Conservation (phyloP, 2,888 invertebrate species). For the Limnephilus lunatus region DNA sequence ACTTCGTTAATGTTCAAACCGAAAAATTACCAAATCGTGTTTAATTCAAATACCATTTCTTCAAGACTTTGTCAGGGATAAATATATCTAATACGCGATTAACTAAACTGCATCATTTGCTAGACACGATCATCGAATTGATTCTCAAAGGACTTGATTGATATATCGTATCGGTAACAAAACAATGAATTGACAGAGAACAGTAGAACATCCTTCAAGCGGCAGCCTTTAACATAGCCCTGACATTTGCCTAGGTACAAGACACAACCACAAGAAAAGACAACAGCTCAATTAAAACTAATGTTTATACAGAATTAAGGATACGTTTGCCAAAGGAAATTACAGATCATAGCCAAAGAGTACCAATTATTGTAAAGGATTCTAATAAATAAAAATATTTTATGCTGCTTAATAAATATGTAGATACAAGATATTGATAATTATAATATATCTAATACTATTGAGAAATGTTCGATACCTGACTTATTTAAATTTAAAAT, state of each 20-base stretch:
- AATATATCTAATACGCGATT: not conserved
- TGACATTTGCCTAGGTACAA: not conserved
- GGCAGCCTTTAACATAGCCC: not conserved
- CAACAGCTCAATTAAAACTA: constrained; percentile 26
- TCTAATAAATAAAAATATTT: no score
- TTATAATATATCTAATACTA: not conserved
- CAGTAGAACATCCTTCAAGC: constrained; percentile 5
- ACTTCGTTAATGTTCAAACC: not conserved
- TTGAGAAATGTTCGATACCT: not conserved
- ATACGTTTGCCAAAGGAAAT: not conserved
- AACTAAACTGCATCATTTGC: not conserved
- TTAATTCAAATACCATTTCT: not conserved
- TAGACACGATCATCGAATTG: not conserved
- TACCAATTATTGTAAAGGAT: no score
- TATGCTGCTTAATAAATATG: not conserved
- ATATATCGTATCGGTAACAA: not conserved
- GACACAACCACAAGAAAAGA: not conserved
- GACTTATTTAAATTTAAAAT: not conserved
- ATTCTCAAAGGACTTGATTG: not conserved
- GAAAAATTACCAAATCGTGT: not conserved
- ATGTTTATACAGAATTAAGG: not conserved
- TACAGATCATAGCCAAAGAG: not conserved
- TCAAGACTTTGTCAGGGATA: not conserved
- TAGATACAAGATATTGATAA: not conserved
- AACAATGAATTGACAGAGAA: constrained; percentile 12